Percentiles rank a stretch among this genome's conserved stretches.
Conservation (phyloP, 2,113 vertebrate genomes). For the Eulemur rufifrons region DNA sequence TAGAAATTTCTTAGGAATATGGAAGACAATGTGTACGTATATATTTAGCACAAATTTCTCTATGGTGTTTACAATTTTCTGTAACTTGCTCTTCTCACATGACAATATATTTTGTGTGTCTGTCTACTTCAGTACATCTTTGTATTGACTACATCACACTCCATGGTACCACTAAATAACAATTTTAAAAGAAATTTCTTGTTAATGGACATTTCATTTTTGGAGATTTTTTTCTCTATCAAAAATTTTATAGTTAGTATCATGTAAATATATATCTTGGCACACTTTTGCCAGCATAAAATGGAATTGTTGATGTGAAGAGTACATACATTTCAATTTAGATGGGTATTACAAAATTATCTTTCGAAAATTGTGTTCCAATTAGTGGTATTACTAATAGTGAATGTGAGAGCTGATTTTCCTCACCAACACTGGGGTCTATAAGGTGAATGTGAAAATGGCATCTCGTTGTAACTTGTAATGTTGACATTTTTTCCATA, state of each 20-base stretch:
- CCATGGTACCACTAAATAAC: background rate
- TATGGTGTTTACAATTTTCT: background rate
- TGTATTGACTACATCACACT: background rate
- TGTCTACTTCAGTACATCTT: background rate
- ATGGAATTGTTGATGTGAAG: background rate
- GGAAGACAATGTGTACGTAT: background rate
- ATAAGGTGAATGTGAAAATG: background rate
- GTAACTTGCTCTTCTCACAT: background rate
- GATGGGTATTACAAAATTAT: background rate
- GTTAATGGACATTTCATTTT: background rate
- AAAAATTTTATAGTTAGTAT: background rate
- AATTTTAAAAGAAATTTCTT: background rate
- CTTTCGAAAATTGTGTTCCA: background rate
- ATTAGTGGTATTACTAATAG: background rate
- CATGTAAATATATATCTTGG: background rate
- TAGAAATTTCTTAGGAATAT: background rate
- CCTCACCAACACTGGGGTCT: background rate
- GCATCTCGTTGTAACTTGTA: background rate
- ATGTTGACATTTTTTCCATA: background rate
- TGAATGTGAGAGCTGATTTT: background rate
- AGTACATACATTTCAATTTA: background rate
- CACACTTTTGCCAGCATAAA: background rate
- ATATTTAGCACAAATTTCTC: background rate
- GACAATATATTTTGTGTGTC: background rate
- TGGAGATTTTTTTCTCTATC: background rate